Conservation (phyloP, 2,113 vertebrate genomes). For the Zingel zingel region DNA sequence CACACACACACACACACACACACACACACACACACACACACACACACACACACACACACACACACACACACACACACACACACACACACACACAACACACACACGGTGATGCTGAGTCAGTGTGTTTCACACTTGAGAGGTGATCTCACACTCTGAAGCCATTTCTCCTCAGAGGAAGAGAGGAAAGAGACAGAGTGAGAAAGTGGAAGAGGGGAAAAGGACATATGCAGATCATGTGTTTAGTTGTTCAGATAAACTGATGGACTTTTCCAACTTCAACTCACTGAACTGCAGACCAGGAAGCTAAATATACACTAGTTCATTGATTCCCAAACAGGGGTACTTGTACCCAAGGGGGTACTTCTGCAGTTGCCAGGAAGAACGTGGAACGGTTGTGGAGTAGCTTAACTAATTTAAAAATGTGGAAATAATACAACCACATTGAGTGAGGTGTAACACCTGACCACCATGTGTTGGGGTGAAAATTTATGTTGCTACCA, state of each 20-base stretch:
- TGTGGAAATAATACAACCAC: not conserved
- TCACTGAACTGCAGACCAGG: not conserved
- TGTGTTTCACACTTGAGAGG: conserved; percentile 40
- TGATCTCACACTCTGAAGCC: conserved; percentile 14
- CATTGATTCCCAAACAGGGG: not conserved
- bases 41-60: conserved; percentile 7
- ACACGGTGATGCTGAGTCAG: conserved; percentile 51
- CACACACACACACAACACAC: conserved; percentile 18
- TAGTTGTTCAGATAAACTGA: conserved; percentile 20
- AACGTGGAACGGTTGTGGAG: not conserved
- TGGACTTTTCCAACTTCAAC: conserved; percentile 12
- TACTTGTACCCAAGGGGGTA: not conserved
- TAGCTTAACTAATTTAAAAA: not conserved
- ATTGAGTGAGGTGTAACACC: not conserved
- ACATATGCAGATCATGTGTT: conserved; percentile 37
- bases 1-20: conserved; percentile 13
- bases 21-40: conserved; percentile 14
- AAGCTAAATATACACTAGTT: not conserved
- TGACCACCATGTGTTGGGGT: not conserved
- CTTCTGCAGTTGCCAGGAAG: not conserved
- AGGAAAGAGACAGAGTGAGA: conserved; percentile 18
- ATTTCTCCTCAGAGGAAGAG: conserved; percentile 33
- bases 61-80: conserved; percentile 15
- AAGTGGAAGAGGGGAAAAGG: conserved; percentile 15
- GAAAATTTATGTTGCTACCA: no score